Evolutionary conservation across 2,113 vertebrate species (phyloP), one percentile per base, ranked within the genome.

Genomic region (Xenopus borealis): DNA sequence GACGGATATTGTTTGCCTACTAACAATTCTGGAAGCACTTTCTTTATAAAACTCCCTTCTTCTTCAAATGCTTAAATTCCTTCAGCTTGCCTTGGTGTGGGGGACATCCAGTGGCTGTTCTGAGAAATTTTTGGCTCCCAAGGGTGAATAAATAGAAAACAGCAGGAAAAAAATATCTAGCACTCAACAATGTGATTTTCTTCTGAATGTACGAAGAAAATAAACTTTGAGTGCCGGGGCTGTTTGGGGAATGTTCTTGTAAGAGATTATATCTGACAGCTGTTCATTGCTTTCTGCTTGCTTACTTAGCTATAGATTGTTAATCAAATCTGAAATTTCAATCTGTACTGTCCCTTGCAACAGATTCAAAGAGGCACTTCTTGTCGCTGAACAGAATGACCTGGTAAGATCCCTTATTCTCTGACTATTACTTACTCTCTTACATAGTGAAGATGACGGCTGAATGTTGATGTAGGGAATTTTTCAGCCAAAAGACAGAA

Each of bases 21-120:
- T 40, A 69, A 77, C 67, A 55, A 61, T 53, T 45, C 16, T 19
- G 61, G 11, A 52, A 67, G n/a, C 12, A 10, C 12, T 45, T 50
- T 45, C 65, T 45, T 67, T 50, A 14, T 20, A 52, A 67, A 67
- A 19, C 44, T 55, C 45, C 7, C 12, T 62, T 47, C 2, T 27
- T 27, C 23, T 27, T 67, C 16, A 19, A 14, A 44, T 10, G 16
- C 23, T 50, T 30, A n/a, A 11, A 50, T 67, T 67, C 13, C 44
- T 55, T 47, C 19, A 63, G 73, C 57, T 77, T 53, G 8, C 66
- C 50, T 69, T 52, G 66, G 67, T 57, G 74, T 70, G 58, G 50
- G 74, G 66, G 74, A 77, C 74, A 77, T 70, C 74, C 67, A 77
- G 74, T 77, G 74, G 74, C 61, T 8, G 61, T 12, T 77, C 52